A percentile compares a stretch with the other conserved stretches of the same genome.
Conservation (phyloP, 2,113 vertebrate species). For the Aythya baeri region DNA sequence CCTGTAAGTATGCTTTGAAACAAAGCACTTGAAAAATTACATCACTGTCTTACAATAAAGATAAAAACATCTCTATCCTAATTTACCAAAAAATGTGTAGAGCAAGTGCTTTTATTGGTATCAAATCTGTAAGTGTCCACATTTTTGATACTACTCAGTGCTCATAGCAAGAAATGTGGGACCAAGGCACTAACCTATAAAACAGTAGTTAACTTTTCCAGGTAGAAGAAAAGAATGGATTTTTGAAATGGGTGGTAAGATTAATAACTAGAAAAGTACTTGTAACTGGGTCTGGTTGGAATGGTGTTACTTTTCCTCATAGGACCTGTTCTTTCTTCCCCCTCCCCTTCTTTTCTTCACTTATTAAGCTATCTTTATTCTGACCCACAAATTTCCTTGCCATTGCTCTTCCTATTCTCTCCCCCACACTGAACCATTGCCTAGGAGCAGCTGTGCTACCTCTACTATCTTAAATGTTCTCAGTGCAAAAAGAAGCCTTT, state of each 20-base stretch:
- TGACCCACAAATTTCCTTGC: neutral
- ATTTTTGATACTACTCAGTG: neutral
- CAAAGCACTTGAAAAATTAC: neutral
- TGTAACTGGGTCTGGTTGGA: neutral
- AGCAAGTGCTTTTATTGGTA: neutral
- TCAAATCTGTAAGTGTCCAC: neutral
- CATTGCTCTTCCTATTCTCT: neutral
- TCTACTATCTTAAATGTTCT: neutral
- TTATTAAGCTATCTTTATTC: neutral
- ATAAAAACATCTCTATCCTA: neutral
- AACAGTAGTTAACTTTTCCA: neutral
- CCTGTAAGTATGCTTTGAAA: neutral
- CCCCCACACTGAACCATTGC: fast-evolving
- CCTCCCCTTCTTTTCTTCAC: neutral
- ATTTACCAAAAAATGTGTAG: neutral
- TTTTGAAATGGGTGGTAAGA: neutral
- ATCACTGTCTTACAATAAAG: neutral
- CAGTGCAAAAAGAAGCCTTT: neutral
- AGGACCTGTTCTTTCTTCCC: neutral
- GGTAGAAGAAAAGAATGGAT: neutral
- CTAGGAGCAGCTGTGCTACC: neutral
- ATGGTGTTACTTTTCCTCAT: neutral
- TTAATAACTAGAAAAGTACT: neutral
- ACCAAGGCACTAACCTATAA: neutral
- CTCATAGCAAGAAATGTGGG: neutral